Conservation (phyloP, 1,140 invertebrate species). For the Stegodyphus dumicola region DNA sequence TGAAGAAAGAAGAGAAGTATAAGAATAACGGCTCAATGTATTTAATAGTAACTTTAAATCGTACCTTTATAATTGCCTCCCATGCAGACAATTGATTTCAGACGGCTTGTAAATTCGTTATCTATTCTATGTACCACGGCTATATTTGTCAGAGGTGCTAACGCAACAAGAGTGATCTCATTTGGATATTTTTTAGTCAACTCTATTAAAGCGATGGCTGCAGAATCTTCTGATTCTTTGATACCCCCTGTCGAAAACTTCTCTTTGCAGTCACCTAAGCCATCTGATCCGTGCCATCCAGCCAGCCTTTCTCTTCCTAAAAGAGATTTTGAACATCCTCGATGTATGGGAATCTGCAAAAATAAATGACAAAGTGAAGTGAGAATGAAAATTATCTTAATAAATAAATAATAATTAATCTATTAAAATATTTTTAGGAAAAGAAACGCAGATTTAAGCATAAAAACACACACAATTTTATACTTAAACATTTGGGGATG, state of each 20-base stretch:
- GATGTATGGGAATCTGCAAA: conserved; percentile 35
- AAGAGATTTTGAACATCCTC: conserved; percentile 7
- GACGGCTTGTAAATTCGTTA: conserved; percentile 66
- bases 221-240: conserved; percentile 65
- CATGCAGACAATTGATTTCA: conserved; percentile 64
- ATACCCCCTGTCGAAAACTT: conserved; percentile 23
- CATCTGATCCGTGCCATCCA: neutral
- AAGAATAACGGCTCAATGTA: neutral
- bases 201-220: conserved; percentile 70
- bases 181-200: conserved; percentile 69
- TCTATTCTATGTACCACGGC: conserved; percentile 70
- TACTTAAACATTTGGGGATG: no score
- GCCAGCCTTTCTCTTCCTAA: neutral
- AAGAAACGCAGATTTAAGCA: no score
- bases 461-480: no score
- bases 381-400: no score
- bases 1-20: no score
- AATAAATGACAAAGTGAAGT: no score
- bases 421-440: no score
- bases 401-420: no score
- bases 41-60: conserved; percentile 9
- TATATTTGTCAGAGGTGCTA: conserved; percentile 74
- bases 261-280: neutral
- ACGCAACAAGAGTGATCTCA: conserved; percentile 74
- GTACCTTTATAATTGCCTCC: conserved; percentile 67